Evolutionary conservation across 1,140 invertebrate species (phyloP).

Genomic region (Drosophila parabipectinata): DNA sequence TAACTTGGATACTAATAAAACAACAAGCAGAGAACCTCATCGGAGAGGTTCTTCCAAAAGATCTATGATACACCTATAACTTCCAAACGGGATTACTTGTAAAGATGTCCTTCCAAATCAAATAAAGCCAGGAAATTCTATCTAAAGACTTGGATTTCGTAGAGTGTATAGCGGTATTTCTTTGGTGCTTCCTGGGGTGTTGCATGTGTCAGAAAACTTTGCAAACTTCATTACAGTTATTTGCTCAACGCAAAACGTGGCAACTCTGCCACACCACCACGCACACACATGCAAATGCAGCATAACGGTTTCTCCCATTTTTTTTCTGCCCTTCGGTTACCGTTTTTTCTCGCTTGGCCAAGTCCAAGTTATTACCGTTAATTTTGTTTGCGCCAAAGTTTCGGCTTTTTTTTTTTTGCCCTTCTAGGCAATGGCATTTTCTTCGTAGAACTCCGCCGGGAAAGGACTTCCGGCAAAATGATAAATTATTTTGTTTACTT

Average conservation of each 20-base stretch:
- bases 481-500: slow-evolving; percentile 78
- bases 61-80: no score
- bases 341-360: slow-evolving; percentile 41
- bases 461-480: slow-evolving; percentile 52
- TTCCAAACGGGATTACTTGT: no score
- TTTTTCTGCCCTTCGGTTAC: not conserved
- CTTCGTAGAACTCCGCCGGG: slow-evolving; percentile 25
- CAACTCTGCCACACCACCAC: slow-evolving; percentile 26
- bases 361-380: slow-evolving; percentile 75
- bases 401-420: slow-evolving; percentile 12
- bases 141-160: not conserved
- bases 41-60: no score
- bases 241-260: slow-evolving; percentile 55
- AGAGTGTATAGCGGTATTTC: slow-evolving; percentile 6
- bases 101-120: no score
- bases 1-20: no score
- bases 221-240: slow-evolving; percentile 75
- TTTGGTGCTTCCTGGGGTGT: slow-evolving; percentile 43
- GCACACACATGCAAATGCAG: slow-evolving; percentile 58
- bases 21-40: no score
- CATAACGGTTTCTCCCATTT: not conserved
- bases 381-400: slow-evolving; percentile 76
- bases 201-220: slow-evolving; percentile 77
- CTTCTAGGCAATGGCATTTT: slow-evolving; percentile 23
- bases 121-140: no score